Conservation (phyloP, 2,888 invertebrate species). For the Tipula lateralis region DNA sequence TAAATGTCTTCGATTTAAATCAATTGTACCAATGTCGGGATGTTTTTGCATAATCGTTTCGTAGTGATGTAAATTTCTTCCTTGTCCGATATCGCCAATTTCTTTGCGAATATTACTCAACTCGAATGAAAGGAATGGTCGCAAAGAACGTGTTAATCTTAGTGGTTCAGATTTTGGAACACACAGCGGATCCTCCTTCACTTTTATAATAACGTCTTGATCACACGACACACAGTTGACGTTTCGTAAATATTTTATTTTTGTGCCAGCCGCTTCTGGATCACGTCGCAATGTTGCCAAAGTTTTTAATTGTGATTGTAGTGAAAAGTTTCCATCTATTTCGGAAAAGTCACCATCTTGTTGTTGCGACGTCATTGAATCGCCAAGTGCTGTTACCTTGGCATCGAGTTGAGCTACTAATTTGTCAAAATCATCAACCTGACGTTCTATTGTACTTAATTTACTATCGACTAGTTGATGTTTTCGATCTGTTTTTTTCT, state of each 20-base stretch:
- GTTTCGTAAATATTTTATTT: constrained; percentile 61
- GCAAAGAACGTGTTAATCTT: constrained; percentile 57
- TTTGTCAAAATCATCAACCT: constrained; percentile 32
- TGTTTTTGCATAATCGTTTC: constrained; percentile 46
- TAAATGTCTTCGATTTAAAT: constrained; percentile 47
- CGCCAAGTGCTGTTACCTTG: not conserved
- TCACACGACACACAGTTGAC: constrained; percentile 75
- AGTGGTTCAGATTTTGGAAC: constrained; percentile 53
- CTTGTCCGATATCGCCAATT: constrained; percentile 34
- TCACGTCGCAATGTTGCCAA: constrained; percentile 57
- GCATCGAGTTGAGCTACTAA: constrained; percentile 26
- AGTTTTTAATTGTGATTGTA: constrained; percentile 60
- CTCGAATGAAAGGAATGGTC: constrained; percentile 68
- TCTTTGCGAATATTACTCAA: constrained; percentile 52
- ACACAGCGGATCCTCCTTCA: constrained; percentile 51
- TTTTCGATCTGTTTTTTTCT: not conserved
- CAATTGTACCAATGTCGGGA: constrained; percentile 37
- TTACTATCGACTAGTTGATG: constrained; percentile 32
- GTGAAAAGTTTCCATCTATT: constrained; percentile 34
- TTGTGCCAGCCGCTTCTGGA: constrained; percentile 68
- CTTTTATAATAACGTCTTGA: constrained; percentile 66
- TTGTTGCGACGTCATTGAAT: not conserved
- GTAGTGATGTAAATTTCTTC: constrained; percentile 49
- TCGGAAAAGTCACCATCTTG: not conserved
- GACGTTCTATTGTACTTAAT: constrained; percentile 31